Percentiles rank a stretch among this genome's conserved stretches.
phyloP scores from a whole-genome alignment of 2,113 vertebrate genomes.

The Neodon shergylaensis region DNA sequence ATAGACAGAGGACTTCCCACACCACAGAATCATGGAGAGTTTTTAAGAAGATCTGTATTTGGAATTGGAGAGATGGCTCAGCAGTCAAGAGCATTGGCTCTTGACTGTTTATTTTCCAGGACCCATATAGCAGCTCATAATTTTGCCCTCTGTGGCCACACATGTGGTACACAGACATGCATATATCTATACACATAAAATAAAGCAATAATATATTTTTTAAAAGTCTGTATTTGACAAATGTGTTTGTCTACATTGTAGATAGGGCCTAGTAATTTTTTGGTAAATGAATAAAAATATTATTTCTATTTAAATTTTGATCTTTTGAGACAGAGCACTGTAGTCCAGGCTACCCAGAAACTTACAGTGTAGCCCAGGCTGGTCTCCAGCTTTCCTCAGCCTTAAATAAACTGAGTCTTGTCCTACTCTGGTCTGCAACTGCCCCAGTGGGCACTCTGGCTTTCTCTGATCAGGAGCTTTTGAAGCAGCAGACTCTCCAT shows the following conservation, averaged over 20 bases:
- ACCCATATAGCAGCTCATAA: neutral
- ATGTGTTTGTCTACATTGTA: neutral
- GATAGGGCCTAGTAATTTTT: no score
- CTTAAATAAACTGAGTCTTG: neutral
- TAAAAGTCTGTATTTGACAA: neutral
- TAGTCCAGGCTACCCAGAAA: neutral
- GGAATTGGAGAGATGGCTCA: neutral
- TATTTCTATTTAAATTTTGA: neutral
- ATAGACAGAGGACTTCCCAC: no score
- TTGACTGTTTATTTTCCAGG: neutral
- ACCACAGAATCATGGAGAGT: neutral
- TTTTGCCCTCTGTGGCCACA: neutral
- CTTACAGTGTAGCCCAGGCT: neutral
- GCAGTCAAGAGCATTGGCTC: neutral
- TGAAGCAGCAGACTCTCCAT: neutral
- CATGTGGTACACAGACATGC: neutral
- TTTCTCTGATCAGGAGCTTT: neutral
- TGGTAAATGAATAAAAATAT: neutral
- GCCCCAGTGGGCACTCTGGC: neutral
- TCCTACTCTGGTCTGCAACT: accelerated
- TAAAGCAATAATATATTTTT: neutral
- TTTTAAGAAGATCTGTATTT: neutral
- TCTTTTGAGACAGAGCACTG: neutral
- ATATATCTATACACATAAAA: neutral
- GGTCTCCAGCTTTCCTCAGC: neutral